These are phyloP conservation scores for Xiphorhynchus elegans DNA, from an alignment of 2,113 vertebrate species.

Conservation along the genomic window DNA sequence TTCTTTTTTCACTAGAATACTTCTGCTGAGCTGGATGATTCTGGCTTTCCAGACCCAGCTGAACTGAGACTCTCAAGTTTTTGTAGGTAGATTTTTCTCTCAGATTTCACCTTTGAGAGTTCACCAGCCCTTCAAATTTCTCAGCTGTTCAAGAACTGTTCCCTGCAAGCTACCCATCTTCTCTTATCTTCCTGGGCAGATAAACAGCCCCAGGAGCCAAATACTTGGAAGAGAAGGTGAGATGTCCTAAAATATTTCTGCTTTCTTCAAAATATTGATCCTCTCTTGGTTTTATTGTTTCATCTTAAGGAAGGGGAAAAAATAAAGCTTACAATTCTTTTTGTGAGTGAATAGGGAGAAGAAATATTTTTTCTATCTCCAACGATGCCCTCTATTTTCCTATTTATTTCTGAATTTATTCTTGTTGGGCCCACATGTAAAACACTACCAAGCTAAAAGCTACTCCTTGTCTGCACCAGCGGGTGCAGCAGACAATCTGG, in stretches of 20 bases:
- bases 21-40: neutral
- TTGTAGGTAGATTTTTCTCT: neutral
- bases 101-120: neutral
- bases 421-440: neutral
- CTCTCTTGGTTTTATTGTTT: neutral
- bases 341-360: neutral
- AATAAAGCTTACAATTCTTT: neutral
- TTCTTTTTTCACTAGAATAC: neutral
- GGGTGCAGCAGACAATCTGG: neutral
- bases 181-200: neutral
- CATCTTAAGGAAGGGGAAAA: neutral
- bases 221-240: neutral
- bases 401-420: neutral
- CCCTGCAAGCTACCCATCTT: neutral
- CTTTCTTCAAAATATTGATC: neutral
- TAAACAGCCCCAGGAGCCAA: neutral
- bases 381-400: neutral
- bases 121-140: neutral
- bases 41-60: neutral
- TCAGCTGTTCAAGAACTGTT: neutral
- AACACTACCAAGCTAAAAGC: neutral
- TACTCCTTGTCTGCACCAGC: neutral
- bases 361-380: neutral
- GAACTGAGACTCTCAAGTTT: neutral
- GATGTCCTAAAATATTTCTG: neutral